phyloP scores from a whole-genome alignment of 1,140 invertebrate genomes.

The Leptinotarsa undecemlineata region DNA sequence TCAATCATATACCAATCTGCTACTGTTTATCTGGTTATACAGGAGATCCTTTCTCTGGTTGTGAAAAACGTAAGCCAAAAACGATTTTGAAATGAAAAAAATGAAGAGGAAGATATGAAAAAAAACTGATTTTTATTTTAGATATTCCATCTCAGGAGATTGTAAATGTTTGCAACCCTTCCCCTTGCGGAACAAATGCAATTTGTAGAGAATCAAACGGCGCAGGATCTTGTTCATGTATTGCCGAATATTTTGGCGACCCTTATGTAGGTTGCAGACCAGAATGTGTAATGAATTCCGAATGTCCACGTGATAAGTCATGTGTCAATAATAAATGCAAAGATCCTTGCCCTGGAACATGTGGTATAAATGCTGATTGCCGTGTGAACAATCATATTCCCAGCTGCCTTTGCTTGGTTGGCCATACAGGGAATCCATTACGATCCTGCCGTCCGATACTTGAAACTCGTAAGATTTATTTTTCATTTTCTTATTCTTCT shows the following conservation, averaged over 20 bases:
- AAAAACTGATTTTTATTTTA: conserved; percentile 36
- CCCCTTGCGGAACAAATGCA: conserved; percentile 81
- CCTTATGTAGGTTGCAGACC: conserved; percentile 74
- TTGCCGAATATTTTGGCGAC: conserved; percentile 71
- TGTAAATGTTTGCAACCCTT: conserved; percentile 62
- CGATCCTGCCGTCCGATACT: conserved; percentile 58
- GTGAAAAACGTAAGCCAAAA: conserved; percentile 51
- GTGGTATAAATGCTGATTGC: conserved; percentile 71
- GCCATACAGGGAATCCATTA: conserved; percentile 68
- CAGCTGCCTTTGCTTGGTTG: conserved; percentile 68
- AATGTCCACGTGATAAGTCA: conserved; percentile 65
- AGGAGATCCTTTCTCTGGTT: conserved; percentile 64
- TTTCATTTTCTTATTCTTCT: conserved; percentile 14
- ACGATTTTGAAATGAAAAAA: background rate
- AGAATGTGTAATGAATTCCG: conserved; percentile 72
- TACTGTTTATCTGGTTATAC: conserved; percentile 59
- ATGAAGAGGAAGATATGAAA: too few species aligned
- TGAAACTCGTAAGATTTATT: conserved; percentile 36
- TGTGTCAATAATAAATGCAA: conserved; percentile 69
- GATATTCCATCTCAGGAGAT: conserved; percentile 55
- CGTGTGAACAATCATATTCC: conserved; percentile 71
- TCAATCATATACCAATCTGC: conserved; percentile 67
- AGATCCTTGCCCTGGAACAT: conserved; percentile 67
- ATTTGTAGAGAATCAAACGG: conserved; percentile 75
- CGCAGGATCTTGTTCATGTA: conserved; percentile 71